Conservation (phyloP, 2,888 invertebrate genomes). For the Conchocele bisecta region DNA sequence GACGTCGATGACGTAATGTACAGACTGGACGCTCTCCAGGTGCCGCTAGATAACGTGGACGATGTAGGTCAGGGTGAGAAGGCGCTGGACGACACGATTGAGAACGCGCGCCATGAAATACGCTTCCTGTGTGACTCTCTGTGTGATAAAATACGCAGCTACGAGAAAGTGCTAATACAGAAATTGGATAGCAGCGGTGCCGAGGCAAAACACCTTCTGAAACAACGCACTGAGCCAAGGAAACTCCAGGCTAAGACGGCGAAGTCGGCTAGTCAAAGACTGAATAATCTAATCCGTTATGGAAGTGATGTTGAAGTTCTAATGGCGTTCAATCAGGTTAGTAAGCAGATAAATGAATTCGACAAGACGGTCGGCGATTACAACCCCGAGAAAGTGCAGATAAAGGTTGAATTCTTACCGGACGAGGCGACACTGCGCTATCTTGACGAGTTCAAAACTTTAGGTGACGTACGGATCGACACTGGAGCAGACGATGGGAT, state of each 20-base stretch:
- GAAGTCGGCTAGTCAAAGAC: conserved; percentile 65
- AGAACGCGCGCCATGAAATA: conserved; percentile 64
- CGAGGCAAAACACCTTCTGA: conserved; percentile 50
- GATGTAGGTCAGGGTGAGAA: conserved; percentile 54
- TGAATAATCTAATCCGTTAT: conserved; percentile 68
- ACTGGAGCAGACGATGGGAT: conserved; percentile 65
- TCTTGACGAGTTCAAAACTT: conserved; percentile 53
- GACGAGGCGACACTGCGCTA: conserved; percentile 63
- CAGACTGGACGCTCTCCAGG: conserved; percentile 47
- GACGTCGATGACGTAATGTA: conserved; percentile 61
- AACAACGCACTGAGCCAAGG: conserved; percentile 55
- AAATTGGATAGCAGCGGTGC: conserved; percentile 56
- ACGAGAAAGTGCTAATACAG: conserved; percentile 63
- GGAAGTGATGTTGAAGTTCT: conserved; percentile 74
- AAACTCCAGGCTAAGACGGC: conserved; percentile 62
- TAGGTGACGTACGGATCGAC: conserved; percentile 61
- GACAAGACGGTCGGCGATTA: conserved; percentile 49
- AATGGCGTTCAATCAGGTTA: conserved; percentile 61
- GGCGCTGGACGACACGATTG: conserved; percentile 65
- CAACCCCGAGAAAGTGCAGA: conserved; percentile 55
- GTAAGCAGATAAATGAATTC: conserved; percentile 61
- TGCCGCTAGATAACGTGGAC: conserved; percentile 51
- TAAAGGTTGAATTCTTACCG: conserved; percentile 61
- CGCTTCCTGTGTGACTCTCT: conserved; percentile 62
- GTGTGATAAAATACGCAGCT: conserved; percentile 61